Evolutionary conservation across 2,113 vertebrate species (phyloP).

Genomic region (Oreochromis niloticus): DNA sequence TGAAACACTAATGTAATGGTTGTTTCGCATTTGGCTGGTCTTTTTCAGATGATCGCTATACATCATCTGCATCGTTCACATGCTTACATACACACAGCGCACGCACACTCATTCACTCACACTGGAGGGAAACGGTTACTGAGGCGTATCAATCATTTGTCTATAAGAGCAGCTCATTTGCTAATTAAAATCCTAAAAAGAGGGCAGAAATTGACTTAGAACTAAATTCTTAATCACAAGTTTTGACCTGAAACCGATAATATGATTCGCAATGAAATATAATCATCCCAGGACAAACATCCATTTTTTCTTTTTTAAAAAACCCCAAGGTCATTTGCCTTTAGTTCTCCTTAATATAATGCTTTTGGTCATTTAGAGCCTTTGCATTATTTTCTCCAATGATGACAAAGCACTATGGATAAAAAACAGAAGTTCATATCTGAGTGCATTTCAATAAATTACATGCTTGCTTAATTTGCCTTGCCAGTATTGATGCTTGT

Average conservation of each 20-base stretch:
- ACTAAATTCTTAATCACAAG: slow-evolving; percentile 81
- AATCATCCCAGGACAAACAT: slow-evolving; percentile 51
- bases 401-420: slow-evolving; percentile 30
- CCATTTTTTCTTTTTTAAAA: neutral
- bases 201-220: slow-evolving; percentile 83
- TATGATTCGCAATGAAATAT: slow-evolving; percentile 70
- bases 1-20: slow-evolving; percentile 67
- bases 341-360: slow-evolving; percentile 44
- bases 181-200: slow-evolving; percentile 87
- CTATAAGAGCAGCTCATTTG: slow-evolving; percentile 85
- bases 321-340: slow-evolving; percentile 25
- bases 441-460: slow-evolving; percentile 59
- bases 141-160: slow-evolving; percentile 84
- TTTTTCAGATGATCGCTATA: slow-evolving; percentile 52
- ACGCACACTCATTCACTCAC: slow-evolving; percentile 51
- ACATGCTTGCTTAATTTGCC: slow-evolving; percentile 58
- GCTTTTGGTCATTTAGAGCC: slow-evolving; percentile 53
- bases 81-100: slow-evolving; percentile 46
- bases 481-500: slow-evolving; percentile 50
- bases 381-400: neutral
- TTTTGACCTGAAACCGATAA: slow-evolving; percentile 69
- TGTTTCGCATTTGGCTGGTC: slow-evolving; percentile 50
- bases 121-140: slow-evolving; percentile 67
- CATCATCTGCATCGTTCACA: slow-evolving; percentile 58
- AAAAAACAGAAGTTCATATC: slow-evolving; percentile 36